These are phyloP conservation scores for Microcebus murinus DNA, from an alignment of 2,113 vertebrate genomes.

Conservation along the genomic window DNA sequence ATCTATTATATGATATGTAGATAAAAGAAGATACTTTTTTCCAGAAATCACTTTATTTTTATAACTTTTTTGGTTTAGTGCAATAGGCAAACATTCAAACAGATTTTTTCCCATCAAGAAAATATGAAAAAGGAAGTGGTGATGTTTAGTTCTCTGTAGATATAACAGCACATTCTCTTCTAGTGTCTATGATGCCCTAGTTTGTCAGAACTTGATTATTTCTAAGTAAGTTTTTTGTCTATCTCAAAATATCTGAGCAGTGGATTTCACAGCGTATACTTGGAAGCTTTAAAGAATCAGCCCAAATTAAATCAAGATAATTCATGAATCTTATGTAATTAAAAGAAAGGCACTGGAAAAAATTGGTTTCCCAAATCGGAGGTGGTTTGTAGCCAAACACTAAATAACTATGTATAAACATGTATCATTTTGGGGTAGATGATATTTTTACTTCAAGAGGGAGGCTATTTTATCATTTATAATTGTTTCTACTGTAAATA, in stretches of 20 bases:
- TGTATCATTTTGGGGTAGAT: background rate
- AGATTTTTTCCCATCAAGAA: background rate
- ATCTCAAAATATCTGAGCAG: background rate
- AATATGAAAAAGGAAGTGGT: rapidly evolving
- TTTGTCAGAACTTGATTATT: background rate
- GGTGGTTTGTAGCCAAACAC: background rate
- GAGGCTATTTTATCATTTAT: background rate
- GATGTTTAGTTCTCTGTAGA: background rate
- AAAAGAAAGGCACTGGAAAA: background rate
- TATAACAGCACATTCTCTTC: background rate
- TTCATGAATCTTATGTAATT: background rate
- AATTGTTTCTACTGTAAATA: background rate
- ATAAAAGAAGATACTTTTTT: background rate
- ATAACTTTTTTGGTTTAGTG: background rate
- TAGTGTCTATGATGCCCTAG: no score
- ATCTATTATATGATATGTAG: background rate
- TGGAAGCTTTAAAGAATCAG: background rate
- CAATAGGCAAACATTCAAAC: background rate
- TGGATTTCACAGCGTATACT: background rate
- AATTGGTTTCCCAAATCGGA: background rate
- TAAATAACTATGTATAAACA: background rate
- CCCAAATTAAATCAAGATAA: background rate
- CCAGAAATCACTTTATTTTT: background rate
- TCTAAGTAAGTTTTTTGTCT: background rate
- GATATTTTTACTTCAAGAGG: background rate